Evolutionary conservation across 2,113 vertebrate genomes (phyloP).

Genomic region (Pluvianellus socialis): DNA sequence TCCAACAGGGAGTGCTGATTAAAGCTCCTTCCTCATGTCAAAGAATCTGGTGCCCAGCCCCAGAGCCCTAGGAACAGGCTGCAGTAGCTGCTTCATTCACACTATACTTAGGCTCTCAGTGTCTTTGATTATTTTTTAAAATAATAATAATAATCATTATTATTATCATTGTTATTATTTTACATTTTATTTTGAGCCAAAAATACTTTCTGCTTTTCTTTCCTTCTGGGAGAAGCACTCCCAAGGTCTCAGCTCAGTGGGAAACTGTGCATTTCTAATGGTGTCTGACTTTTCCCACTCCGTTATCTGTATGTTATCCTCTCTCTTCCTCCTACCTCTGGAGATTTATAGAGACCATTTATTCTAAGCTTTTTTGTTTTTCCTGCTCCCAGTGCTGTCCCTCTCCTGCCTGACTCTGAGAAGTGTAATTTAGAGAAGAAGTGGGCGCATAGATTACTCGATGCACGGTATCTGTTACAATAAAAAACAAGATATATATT

Average conservation of each 20-base stretch:
- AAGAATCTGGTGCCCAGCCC: background rate
- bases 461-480: background rate
- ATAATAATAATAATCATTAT: background rate
- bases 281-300: background rate
- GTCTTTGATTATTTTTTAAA: background rate
- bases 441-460: background rate
- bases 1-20: background rate
- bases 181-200: background rate
- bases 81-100: background rate
- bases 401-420: background rate
- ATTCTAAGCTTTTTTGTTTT: background rate
- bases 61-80: background rate
- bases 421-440: background rate
- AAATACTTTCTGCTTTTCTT: background rate
- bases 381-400: background rate
- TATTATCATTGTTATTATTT: background rate
- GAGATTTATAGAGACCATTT: background rate
- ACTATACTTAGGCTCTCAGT: background rate
- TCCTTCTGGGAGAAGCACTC: background rate
- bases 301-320: background rate
- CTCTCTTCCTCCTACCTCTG: background rate
- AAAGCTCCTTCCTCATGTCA: background rate
- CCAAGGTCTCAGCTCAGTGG: conserved; percentile 18
- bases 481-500: background rate
- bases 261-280: background rate